Conservation (phyloP, 2,888 invertebrate genomes). For the Parnassius glacialis region DNA sequence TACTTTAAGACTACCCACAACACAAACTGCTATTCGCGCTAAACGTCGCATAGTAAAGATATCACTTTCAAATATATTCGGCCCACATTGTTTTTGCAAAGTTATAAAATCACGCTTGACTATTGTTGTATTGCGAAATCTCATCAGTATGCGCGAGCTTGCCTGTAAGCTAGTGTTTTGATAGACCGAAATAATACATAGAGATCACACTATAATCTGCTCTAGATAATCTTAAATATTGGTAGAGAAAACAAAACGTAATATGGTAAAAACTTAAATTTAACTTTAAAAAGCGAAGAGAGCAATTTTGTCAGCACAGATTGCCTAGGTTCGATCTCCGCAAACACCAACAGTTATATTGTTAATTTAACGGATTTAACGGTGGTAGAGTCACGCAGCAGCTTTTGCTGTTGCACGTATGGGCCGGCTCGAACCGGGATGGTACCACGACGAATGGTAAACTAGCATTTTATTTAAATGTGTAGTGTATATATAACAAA, state of each 20-base stretch:
- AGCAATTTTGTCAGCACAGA: too few relatives aligned
- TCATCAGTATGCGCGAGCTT: not conserved
- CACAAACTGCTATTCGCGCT: not conserved
- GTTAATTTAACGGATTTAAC: too few relatives aligned
- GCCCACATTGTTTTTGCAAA: not conserved
- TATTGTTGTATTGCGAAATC: not conserved
- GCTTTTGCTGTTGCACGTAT: too few relatives aligned
- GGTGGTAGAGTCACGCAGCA: too few relatives aligned
- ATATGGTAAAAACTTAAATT: too few relatives aligned
- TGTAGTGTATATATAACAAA: too few relatives aligned
- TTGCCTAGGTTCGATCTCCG: too few relatives aligned
- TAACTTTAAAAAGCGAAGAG: too few relatives aligned
- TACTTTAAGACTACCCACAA: not conserved
- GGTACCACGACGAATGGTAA: too few relatives aligned
- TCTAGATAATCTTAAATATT: not conserved
- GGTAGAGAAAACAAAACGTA: not conserved
- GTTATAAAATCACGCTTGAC: not conserved
- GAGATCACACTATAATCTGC: not conserved
- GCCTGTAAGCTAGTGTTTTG: not conserved
- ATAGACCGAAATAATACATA: conserved; percentile 1
- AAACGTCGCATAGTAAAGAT: not conserved
- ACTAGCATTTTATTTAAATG: too few relatives aligned
- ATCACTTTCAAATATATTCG: not conserved
- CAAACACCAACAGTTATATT: too few relatives aligned
- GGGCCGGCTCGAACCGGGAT: too few relatives aligned